Percentiles rank a stretch among this genome's conserved stretches.
These are phyloP conservation scores for Plodia interpunctella DNA, from an alignment of 1,140 invertebrate species.

Conservation along the genomic window DNA sequence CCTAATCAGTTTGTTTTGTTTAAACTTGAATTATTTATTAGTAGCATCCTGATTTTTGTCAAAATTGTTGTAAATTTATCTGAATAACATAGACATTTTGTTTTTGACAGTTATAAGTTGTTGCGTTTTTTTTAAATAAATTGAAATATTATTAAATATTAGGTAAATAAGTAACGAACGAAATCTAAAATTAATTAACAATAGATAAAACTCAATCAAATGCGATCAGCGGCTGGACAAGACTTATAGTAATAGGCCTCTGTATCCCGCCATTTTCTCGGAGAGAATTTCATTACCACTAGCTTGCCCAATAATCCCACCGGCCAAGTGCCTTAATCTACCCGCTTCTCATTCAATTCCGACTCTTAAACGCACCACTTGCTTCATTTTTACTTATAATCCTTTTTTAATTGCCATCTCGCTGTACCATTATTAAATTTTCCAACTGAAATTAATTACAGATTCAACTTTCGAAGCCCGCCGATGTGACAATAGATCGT, in stretches of 20 bases:
- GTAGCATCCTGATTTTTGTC: too few species aligned
- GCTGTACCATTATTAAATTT: constrained; percentile 58
- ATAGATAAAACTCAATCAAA: constrained; percentile 73
- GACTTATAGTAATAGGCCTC: constrained; percentile 65
- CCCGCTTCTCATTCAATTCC: constrained; percentile 60
- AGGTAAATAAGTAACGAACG: constrained; percentile 45
- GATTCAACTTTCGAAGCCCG: constrained; percentile 54
- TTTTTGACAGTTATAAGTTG: too few species aligned
- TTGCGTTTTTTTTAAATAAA: too few species aligned
- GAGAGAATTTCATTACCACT: constrained; percentile 74
- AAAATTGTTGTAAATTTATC: too few species aligned
- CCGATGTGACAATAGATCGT: constrained; percentile 57
- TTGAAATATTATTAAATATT: too few species aligned
- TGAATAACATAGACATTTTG: too few species aligned
- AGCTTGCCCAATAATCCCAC: constrained; percentile 63
- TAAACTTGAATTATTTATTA: too few species aligned
- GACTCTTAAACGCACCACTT: constrained; percentile 64
- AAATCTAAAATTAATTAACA: constrained; percentile 33
- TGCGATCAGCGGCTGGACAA: constrained; percentile 67
- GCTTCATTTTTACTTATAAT: constrained; percentile 72
- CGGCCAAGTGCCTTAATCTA: constrained; percentile 68
- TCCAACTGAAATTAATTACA: constrained; percentile 64
- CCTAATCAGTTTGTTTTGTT: constrained; percentile 65
- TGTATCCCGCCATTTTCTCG: constrained; percentile 57
- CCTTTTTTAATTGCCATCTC: constrained; percentile 71